Base-by-base conservation (phyloP, 2,888 invertebrate genomes). In the Trachelus stipa region DNA sequence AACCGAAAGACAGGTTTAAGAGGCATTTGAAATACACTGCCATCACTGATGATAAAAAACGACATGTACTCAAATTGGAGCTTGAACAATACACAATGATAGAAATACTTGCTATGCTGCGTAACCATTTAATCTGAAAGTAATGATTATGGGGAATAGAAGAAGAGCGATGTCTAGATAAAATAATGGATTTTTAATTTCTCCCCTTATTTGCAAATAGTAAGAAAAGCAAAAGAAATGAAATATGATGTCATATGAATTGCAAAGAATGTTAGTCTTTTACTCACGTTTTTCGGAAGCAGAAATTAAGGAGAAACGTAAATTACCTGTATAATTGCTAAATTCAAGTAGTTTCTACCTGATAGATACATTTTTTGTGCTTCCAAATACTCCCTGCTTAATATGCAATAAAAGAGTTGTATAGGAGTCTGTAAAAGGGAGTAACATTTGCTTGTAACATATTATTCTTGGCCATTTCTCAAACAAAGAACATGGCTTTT, bases 231-330 rank as follows among this genome's bases (percentile, higher is more conserved):
- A 3, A 12, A 73, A 73, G 69, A 78, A 74, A 74, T 69, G 71
- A 75, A 76, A 79, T 69, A 74, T 73, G 73, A 74, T 68, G 76
- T 74, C 76, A 12, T 12, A 75, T 77, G 37, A 69, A 77, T 68
- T 37, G 73, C 30, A 40, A 40, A 69, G 73, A 40, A 68, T 56
- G 74, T 76, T 78, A 82, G 77, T 78, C 15, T 40, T 40, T 40
- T 23, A 40, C 6, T 40, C 40, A 15, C 23, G 40, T 40, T 40
- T 40, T 23, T 15, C 40, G 40, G 6, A 40, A 40, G 40, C 15
- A 15, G 6, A 40, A 40, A 23, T 40, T 15, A 23, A 40, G 15
- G 6, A 40, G 40, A 40, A 23, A 40, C 15, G 40, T 40, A 40
- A 40, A 15, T 40, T 40, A 6, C 15, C 40, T 40, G 2, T 40